These are phyloP conservation scores for Littorina saxatilis DNA, from an alignment of 1,140 invertebrate species.

Conservation along the genomic window DNA sequence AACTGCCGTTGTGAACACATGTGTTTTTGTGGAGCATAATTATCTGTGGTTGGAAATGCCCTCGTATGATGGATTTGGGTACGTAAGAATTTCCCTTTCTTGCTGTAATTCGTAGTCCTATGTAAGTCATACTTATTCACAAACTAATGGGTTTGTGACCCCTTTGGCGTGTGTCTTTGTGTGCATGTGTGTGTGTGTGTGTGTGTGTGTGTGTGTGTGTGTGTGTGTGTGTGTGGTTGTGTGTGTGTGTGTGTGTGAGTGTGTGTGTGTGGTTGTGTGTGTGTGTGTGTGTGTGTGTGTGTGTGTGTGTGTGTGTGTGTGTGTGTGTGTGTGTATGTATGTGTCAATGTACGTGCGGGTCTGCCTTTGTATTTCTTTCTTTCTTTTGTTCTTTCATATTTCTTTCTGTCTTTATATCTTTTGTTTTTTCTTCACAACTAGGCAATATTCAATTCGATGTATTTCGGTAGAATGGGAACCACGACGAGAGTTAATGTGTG, in stretches of 20 bases:
- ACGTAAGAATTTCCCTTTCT: neutral
- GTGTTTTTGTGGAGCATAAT: neutral
- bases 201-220: constrained; percentile 15
- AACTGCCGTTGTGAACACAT: neutral
- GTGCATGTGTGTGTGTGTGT: constrained; percentile 12
- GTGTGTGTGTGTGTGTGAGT: neutral
- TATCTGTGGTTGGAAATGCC: neutral
- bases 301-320: too few species aligned
- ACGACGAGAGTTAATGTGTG: too few species aligned
- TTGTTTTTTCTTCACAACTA: too few species aligned
- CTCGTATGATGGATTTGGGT: neutral
- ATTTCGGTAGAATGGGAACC: too few species aligned
- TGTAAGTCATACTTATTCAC: too few species aligned
- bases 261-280: neutral
- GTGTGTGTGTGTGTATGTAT: too few species aligned
- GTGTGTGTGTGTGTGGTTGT: constrained; percentile 6
- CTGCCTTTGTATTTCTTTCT: too few species aligned
- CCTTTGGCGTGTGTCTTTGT: neutral
- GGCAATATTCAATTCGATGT: too few species aligned
- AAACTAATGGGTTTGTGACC: too few species aligned
- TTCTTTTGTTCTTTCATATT: neutral
- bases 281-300: too few species aligned
- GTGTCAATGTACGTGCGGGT: too few species aligned
- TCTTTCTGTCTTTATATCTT: neutral
- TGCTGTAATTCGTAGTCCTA: neutral